Percentiles rank a stretch among this genome's conserved stretches.
Conservation (phyloP, 2,888 invertebrate genomes). For the Lobophora halterata region DNA sequence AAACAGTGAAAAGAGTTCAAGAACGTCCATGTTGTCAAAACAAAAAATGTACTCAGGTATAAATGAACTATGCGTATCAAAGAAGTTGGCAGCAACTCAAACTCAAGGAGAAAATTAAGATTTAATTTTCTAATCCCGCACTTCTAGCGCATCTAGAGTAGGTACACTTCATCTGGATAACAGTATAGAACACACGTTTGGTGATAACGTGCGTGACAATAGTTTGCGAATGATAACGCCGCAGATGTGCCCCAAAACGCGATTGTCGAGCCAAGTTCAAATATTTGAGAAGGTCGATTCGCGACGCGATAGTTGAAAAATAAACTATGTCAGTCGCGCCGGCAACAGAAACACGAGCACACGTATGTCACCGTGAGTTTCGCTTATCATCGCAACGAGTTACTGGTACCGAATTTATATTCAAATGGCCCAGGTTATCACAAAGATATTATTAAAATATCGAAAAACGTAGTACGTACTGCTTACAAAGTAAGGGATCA, state of each 20-base stretch:
- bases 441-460: slow-evolving; percentile 25
- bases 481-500: slow-evolving; percentile 32
- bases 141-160: background rate
- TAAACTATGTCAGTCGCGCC: slow-evolving; percentile 53
- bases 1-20: slow-evolving; percentile 28
- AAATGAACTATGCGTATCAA: too few species aligned
- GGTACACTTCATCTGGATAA: slow-evolving; percentile 2
- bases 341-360: slow-evolving; percentile 36
- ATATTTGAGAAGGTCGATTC: slow-evolving; percentile 60
- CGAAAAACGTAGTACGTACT: slow-evolving; percentile 16
- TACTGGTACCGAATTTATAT: slow-evolving; percentile 32
- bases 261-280: slow-evolving; percentile 56
- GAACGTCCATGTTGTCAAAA: too few species aligned
- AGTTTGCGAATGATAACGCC: slow-evolving; percentile 39
- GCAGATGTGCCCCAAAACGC: slow-evolving; percentile 35
- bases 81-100: slow-evolving; percentile 1
- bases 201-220: slow-evolving; percentile 43
- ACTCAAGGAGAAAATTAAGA: too few species aligned
- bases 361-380: slow-evolving; percentile 28
- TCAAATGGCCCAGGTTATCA: slow-evolving; percentile 45
- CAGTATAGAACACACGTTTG: slow-evolving; percentile 16
- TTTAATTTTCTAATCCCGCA: background rate
- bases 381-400: slow-evolving; percentile 36
- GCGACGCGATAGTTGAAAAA: slow-evolving; percentile 48
- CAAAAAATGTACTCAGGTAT: too few species aligned